These are phyloP conservation scores for Mechanitis messenoides DNA, from an alignment of 2,888 invertebrate species.

Conservation along the genomic window DNA sequence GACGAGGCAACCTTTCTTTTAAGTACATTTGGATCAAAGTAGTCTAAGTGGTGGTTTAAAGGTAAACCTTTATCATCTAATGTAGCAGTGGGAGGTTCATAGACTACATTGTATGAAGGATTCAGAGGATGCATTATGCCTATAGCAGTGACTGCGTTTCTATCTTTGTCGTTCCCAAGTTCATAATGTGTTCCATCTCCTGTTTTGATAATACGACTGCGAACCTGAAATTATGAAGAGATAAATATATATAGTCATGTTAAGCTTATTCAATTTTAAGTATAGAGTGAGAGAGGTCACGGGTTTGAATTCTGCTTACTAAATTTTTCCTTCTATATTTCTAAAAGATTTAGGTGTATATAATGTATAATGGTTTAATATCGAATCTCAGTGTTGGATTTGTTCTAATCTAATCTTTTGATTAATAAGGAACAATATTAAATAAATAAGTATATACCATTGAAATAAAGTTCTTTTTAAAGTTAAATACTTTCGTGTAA, in stretches of 20 bases:
- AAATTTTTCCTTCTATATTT: too few relatives aligned
- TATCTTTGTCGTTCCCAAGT: constrained; percentile 61
- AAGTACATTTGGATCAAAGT: constrained; percentile 34
- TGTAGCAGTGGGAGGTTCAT: constrained; percentile 43
- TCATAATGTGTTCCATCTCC: constrained; percentile 80
- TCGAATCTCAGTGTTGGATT: too few relatives aligned
- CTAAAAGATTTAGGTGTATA: too few relatives aligned
- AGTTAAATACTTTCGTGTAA: too few relatives aligned
- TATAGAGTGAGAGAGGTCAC: too few relatives aligned
- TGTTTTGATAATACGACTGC: constrained; percentile 75
- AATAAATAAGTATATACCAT: constrained; percentile 41
- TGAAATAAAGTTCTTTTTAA: constrained; percentile 4
- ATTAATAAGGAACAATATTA: background rate
- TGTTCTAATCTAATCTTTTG: too few relatives aligned
- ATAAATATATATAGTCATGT: background rate
- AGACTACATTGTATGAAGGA: constrained; percentile 52
- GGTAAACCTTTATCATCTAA: constrained; percentile 55
- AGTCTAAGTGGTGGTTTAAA: constrained; percentile 54
- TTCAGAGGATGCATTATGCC: constrained; percentile 63
- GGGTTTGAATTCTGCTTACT: too few relatives aligned
- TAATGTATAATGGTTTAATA: too few relatives aligned
- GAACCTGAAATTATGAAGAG: constrained; percentile 50
- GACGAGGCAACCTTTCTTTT: constrained; percentile 21
- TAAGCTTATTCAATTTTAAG: too few relatives aligned
- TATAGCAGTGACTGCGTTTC: constrained; percentile 45